Evolutionary conservation across 2,113 vertebrate species (phyloP), one percentile per base, ranked within the genome.

Genomic region (Erpornis zantholeuca): DNA sequence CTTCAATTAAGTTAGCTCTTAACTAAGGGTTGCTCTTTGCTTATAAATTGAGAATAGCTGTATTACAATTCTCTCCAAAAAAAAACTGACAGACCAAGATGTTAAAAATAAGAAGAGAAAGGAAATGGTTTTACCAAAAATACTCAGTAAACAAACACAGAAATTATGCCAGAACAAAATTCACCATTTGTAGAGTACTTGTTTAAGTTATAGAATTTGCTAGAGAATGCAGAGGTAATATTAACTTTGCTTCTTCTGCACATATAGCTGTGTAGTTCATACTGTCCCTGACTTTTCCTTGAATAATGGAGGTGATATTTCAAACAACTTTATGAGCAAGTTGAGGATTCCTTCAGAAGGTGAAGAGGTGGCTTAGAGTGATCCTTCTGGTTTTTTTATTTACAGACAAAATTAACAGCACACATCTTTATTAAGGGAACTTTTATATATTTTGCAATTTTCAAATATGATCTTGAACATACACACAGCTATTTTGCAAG

Each of bases 401-500:
- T 52, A 61, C 19, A 7, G 6, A 11, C 11, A 59, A 76, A 86
- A 88, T 22, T 35, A 60, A 47, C 16, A 76, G 56, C 8, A 76
- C 21, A 20, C 11, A 31, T 72, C 57, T 80, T 64, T 20, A 78
- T 20, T 24, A 70, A 88, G 3, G 10, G 18, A 70, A 40, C 15
- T 84, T 88, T 10, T 25, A 80, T 5, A 29, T 36, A 50, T 44
- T 47, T 76, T 36, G 9, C 24, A 56, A 31, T 49, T 88, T 95
- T 65, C 47, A 82, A 82, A 33, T 38, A 29, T 7, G 29, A 60
- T 7, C 8, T 17, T 52, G 22, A 77, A 35, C 28, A 85, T 10
- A 75, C 4, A 27, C 10, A 33, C 0, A 0, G 14, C 21, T 86
- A 93, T 86, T 59, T 36, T 0, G 0, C 27, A 86, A 68, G 14